Percentiles rank a stretch among this genome's conserved stretches.
Evolutionary conservation across 2,113 vertebrate species (phyloP).

Genomic region (Dendropsophus ebraccatus): DNA sequence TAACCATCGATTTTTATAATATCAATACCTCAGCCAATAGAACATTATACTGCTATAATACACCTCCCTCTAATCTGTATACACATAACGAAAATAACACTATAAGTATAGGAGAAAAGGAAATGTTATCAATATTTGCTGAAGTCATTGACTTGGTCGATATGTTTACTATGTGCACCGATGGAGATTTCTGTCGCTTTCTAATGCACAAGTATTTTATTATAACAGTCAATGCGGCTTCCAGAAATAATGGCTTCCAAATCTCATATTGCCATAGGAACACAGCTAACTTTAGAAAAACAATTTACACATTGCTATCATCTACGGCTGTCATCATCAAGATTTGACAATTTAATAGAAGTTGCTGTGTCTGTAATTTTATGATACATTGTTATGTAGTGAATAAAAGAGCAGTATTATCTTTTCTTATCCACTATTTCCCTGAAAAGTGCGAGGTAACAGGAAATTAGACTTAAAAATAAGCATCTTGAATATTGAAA

Average conservation of each 20-base stretch:
- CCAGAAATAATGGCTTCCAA: slow-evolving; percentile 25
- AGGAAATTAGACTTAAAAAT: slow-evolving; percentile 2
- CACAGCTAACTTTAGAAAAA: slow-evolving; percentile 51
- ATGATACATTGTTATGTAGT: slow-evolving; percentile 27
- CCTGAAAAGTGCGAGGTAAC: slow-evolving; percentile 2
- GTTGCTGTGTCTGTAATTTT: slow-evolving; percentile 33
- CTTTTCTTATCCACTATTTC: not conserved
- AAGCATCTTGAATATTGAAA: not conserved
- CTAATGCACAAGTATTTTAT: not conserved
- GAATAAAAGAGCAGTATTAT: slow-evolving; percentile 17
- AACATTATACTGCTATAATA: no score
- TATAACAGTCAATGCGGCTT: not conserved
- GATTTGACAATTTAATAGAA: slow-evolving; percentile 55
- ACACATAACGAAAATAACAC: not conserved
- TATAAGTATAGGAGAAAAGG: not conserved
- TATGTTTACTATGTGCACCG: slow-evolving; percentile 14
- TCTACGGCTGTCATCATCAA: slow-evolving; percentile 28
- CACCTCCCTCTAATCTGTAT: not conserved
- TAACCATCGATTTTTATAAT: not conserved
- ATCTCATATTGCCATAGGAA: slow-evolving; percentile 41
- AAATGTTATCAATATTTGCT: not conserved
- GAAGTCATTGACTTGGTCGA: not conserved
- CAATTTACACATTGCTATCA: slow-evolving; percentile 50
- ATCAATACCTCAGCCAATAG: not conserved
- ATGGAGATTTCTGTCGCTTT: not conserved